Conservation (phyloP, 2,113 vertebrate species). For the Nibea coibor region DNA sequence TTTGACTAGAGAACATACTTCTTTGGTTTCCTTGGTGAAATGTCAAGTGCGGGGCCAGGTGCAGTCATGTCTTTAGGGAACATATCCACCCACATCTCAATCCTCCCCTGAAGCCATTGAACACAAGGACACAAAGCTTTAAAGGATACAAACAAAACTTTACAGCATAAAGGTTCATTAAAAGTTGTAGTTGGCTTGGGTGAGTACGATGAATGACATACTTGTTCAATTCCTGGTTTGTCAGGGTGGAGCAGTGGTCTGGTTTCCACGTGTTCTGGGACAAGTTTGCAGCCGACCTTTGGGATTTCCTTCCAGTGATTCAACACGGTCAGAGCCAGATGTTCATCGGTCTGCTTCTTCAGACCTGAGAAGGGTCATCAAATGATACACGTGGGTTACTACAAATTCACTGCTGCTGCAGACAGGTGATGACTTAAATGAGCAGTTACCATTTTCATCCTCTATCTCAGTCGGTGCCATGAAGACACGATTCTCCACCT, state of each 20-base stretch:
- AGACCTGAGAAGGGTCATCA: slow-evolving; percentile 83
- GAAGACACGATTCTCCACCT: slow-evolving; percentile 94
- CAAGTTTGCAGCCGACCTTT: slow-evolving; percentile 88
- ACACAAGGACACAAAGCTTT: neutral
- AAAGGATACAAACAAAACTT: neutral
- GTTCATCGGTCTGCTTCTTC: slow-evolving; percentile 94
- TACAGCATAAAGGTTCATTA: neutral
- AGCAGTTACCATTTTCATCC: slow-evolving; percentile 92
- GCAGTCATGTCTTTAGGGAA: slow-evolving; percentile 96
- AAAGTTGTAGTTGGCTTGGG: neutral
- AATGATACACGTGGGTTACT: rapidly evolving
- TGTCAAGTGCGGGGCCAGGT: slow-evolving; percentile 92
- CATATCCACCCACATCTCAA: slow-evolving; percentile 99
- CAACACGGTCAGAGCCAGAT: slow-evolving; percentile 90
- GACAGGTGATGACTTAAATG: neutral
- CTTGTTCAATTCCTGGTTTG: slow-evolving; percentile 98
- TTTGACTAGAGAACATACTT: slow-evolving; percentile 83
- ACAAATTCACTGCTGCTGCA: neutral
- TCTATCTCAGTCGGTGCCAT: slow-evolving; percentile 93
- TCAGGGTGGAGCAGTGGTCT: slow-evolving; percentile 93
- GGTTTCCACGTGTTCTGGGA: slow-evolving; percentile 95
- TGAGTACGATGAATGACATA: slow-evolving; percentile 46
- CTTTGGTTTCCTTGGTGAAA: slow-evolving; percentile 97
- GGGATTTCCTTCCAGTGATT: slow-evolving; percentile 95
- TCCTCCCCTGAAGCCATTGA: slow-evolving; percentile 86